Evolutionary conservation across 2,797 vertebrate species (phyloP).

Genomic region (Helicolenus hilgendorfi): DNA sequence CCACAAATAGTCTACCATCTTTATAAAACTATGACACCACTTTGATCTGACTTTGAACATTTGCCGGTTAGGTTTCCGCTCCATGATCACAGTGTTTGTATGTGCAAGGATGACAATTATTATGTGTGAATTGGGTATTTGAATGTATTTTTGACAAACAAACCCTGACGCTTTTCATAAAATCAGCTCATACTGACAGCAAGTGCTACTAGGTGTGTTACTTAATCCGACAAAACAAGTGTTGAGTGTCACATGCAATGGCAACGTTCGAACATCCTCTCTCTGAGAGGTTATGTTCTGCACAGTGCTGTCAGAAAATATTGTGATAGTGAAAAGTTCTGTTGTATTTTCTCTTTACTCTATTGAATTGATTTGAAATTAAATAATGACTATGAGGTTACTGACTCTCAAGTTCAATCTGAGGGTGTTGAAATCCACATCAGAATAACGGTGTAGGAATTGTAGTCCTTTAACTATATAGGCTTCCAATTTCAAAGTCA

Average conservation of each 20-base stretch:
- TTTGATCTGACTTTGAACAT: slow-evolving; percentile 16
- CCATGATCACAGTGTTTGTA: background rate
- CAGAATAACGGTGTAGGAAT: background rate
- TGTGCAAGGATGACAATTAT: background rate
- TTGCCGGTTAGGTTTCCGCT: background rate
- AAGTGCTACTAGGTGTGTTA: background rate
- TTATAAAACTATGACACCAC: slow-evolving; percentile 6
- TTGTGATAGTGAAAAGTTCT: background rate
- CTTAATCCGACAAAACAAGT: background rate
- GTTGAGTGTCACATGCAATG: background rate
- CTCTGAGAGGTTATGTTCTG: background rate
- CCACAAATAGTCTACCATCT: background rate
- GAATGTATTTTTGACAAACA: background rate
- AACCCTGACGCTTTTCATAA: background rate
- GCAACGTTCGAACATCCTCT: background rate
- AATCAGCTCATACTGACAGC: background rate
- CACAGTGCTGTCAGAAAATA: background rate
- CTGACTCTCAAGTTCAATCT: background rate
- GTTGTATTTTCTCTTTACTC: background rate
- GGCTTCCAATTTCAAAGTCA: background rate
- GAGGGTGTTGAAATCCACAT: background rate
- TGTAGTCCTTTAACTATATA: background rate
- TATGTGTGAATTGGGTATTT: background rate
- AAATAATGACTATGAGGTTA: too few species aligned
- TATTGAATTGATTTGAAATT: too few species aligned